Evolutionary conservation across 2,888 invertebrate genomes (phyloP).

Genomic region (Camptogramma bilineatum): DNA sequence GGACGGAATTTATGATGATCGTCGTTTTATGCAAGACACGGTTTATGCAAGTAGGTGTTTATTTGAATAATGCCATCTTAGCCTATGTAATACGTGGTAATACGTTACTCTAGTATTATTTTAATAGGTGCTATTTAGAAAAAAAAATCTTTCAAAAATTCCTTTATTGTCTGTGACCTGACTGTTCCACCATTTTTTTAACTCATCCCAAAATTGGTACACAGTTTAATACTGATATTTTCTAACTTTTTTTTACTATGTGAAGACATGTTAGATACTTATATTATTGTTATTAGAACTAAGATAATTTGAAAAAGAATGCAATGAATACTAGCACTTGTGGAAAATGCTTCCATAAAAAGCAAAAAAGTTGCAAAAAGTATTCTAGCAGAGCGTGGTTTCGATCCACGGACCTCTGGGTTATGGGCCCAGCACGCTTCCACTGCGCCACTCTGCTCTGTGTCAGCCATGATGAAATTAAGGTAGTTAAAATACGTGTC

Average conservation of each 20-base stretch:
- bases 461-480: constrained; percentile 42
- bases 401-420: constrained; percentile 96
- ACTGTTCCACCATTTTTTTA: no score
- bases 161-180: no score
- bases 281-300: no score
- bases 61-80: background rate
- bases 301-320: no score
- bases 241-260: no score
- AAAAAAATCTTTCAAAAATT: no score
- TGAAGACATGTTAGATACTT: no score
- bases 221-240: no score
- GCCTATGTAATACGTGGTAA: no score
- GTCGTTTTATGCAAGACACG: constrained; percentile 1
- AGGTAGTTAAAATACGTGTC: constrained; percentile 2
- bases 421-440: constrained; percentile 93
- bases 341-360: background rate
- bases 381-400: constrained; percentile 91
- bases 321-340: background rate
- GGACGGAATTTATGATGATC: constrained; percentile 9
- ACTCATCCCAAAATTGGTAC: no score
- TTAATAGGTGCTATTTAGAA: no score
- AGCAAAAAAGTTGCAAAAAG: constrained; percentile 49
- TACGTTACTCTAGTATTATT: no score
- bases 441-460: constrained; percentile 91
- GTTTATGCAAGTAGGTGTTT: background rate